phyloP scores from a whole-genome alignment of 1,140 invertebrate species.

The Plutomurus gul region DNA sequence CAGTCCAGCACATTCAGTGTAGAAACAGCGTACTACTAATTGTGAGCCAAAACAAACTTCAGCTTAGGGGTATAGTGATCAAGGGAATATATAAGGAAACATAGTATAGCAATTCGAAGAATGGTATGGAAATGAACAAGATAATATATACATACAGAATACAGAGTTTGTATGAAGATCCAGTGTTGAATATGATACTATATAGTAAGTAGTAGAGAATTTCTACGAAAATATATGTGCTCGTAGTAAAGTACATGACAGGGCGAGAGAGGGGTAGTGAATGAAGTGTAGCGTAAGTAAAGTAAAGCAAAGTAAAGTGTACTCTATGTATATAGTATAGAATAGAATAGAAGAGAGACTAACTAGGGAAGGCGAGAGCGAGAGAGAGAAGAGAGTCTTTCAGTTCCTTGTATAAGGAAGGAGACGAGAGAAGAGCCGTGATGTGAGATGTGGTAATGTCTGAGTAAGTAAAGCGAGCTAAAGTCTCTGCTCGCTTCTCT shows the following conservation, averaged over 20 bases:
- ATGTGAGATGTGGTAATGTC: conserved; percentile 11
- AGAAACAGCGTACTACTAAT: not conserved
- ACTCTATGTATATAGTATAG: not conserved
- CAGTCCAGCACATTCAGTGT: not conserved
- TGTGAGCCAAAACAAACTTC: not conserved
- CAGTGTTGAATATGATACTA: not conserved
- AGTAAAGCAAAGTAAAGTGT: conserved; percentile 12
- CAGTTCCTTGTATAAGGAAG: not conserved
- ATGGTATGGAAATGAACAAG: not conserved
- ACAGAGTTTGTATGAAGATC: not conserved
- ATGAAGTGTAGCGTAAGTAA: conserved; percentile 24
- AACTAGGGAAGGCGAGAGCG: not conserved
- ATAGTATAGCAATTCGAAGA: no score
- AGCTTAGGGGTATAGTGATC: not conserved
- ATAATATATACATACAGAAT: not conserved
- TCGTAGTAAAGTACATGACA: conserved; percentile 10
- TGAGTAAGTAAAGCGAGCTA: not conserved
- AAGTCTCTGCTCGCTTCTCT: not conserved
- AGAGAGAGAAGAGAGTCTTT: not conserved
- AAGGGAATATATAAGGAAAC: not conserved
- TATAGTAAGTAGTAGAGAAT: not conserved
- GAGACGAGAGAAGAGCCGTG: not conserved
- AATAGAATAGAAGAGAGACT: not conserved
- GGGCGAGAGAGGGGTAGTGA: conserved; percentile 9
- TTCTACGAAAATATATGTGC: not conserved